phyloP scores from a whole-genome alignment of 1,140 invertebrate genomes.

The Trypoxylus dichotomus region DNA sequence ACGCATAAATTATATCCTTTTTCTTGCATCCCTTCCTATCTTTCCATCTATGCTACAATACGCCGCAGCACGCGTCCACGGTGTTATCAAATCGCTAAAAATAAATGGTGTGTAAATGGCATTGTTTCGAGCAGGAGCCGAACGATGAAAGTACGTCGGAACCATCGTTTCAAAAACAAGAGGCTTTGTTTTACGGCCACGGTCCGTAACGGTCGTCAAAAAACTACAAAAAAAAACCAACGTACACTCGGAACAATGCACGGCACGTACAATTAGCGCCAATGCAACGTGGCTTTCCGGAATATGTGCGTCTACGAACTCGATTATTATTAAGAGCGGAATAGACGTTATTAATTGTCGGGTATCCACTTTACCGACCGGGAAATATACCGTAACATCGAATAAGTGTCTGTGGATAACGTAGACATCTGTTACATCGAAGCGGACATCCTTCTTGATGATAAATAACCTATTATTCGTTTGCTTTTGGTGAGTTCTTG shows the following conservation, averaged over 20 bases:
- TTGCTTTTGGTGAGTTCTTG: too few relatives aligned
- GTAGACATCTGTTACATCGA: too few relatives aligned
- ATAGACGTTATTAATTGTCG: neutral
- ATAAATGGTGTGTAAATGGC: neutral
- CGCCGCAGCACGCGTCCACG: neutral
- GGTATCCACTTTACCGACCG: too few relatives aligned
- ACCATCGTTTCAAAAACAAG: neutral
- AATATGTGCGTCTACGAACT: too few relatives aligned
- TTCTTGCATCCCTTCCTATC: neutral
- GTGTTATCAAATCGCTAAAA: neutral
- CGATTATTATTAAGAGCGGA: neutral
- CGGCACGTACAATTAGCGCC: neutral
- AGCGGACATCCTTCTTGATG: too few relatives aligned
- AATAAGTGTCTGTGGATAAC: neutral
- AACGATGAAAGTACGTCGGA: neutral
- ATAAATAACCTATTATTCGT: too few relatives aligned
- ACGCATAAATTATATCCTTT: neutral
- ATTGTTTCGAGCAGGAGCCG: neutral
- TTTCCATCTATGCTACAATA: neutral
- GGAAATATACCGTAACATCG: too few relatives aligned
- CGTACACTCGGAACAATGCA: neutral
- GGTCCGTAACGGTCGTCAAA: neutral
- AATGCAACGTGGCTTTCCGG: neutral
- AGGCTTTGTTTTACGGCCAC: neutral
- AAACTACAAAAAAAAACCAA: neutral